A percentile compares a stretch with the other conserved stretches of the same genome.
Evolutionary conservation across 2,888 invertebrate species (phyloP).

Genomic region (Lamproptera curius): DNA sequence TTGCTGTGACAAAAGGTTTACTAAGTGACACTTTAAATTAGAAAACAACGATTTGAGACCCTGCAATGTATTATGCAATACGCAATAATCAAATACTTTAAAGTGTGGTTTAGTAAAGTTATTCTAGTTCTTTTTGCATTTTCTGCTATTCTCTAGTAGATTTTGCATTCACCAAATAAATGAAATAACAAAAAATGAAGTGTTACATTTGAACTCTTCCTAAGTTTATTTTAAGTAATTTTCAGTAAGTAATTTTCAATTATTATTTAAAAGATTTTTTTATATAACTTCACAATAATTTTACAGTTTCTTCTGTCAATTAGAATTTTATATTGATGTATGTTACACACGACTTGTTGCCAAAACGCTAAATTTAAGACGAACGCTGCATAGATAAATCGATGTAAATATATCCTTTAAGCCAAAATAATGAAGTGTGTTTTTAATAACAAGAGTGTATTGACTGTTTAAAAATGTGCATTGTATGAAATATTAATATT

Average conservation of each 20-base stretch:
- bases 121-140: not conserved
- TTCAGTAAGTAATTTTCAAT: too few species aligned
- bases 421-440: constrained; percentile 57
- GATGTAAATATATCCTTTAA: constrained; percentile 69
- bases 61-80: too few species aligned
- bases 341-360: constrained; percentile 69
- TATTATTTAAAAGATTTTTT: too few species aligned
- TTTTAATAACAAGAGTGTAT: constrained; percentile 57
- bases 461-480: constrained; percentile 47
- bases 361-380: constrained; percentile 68
- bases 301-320: constrained; percentile 63
- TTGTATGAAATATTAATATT: constrained; percentile 39
- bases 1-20: constrained; percentile 56
- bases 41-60: too few species aligned
- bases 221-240: too few species aligned
- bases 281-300: not conserved
- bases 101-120: constrained; percentile 7
- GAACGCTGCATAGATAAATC: constrained; percentile 59
- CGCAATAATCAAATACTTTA: too few species aligned
- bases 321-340: constrained; percentile 41
- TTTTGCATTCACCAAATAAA: too few species aligned
- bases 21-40: constrained; percentile 10
- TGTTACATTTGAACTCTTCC: too few species aligned
- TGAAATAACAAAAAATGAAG: too few species aligned
- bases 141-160: too few species aligned